Percentiles rank a stretch among this genome's conserved stretches.
phyloP scores from a whole-genome alignment of 2,113 vertebrate species.

The Colistium nudipinnis region DNA sequence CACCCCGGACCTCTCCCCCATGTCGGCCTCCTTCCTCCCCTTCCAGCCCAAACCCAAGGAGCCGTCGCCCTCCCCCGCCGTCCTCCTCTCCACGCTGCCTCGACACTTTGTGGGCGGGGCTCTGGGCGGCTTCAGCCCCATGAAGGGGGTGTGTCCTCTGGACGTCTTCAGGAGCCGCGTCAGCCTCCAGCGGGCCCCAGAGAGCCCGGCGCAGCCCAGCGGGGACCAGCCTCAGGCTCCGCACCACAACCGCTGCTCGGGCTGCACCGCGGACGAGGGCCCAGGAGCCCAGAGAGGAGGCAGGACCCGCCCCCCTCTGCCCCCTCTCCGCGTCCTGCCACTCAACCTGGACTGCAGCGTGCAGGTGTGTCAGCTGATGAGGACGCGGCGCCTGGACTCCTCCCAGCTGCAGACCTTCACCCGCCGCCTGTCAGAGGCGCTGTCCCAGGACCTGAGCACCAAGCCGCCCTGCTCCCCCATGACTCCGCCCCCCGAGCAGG shows the following conservation, averaged over 20 bases:
- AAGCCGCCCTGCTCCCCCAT: constrained; percentile 61
- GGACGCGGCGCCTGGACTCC: constrained; percentile 72
- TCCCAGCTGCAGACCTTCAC: constrained; percentile 81
- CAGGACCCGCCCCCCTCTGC: constrained; percentile 60
- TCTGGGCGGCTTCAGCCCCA: constrained; percentile 76
- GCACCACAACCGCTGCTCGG: constrained; percentile 58
- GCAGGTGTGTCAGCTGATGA: constrained; percentile 83
- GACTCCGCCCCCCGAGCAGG: constrained; percentile 75
- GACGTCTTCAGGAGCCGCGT: constrained; percentile 77
- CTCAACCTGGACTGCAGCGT: constrained; percentile 84
- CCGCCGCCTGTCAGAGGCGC: constrained; percentile 79
- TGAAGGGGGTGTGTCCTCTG: constrained; percentile 80
- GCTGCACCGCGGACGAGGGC: constrained; percentile 54
- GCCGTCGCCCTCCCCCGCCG: constrained; percentile 15
- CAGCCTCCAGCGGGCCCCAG: constrained; percentile 65
- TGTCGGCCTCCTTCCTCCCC: constrained; percentile 61
- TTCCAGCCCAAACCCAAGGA: constrained; percentile 65
- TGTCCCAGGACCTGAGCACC: constrained; percentile 79
- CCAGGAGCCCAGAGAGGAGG: constrained; percentile 21
- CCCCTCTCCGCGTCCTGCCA: constrained; percentile 81
- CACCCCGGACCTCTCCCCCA: constrained; percentile 72
- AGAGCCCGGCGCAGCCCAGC: constrained; percentile 49
- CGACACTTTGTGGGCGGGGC: constrained; percentile 70
- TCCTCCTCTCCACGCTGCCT: constrained; percentile 66
- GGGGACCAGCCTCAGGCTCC: constrained; percentile 35